Percentiles rank a stretch among this genome's conserved stretches.
Evolutionary conservation across 2,888 invertebrate species (phyloP).

Genomic region (Harpalus rufipes): DNA sequence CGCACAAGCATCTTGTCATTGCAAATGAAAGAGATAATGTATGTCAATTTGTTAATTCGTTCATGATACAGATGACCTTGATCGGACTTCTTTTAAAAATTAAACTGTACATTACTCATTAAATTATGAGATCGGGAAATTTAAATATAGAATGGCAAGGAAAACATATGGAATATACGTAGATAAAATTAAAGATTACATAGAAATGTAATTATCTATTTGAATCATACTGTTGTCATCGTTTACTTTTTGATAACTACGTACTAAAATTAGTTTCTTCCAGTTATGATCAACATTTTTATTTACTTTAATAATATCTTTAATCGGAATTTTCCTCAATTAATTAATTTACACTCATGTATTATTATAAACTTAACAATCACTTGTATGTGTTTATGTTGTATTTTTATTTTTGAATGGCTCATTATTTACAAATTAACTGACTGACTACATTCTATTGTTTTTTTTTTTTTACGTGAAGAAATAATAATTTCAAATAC

Average conservation of each 20-base stretch:
- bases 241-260: constrained; percentile 40
- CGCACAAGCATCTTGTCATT: no score
- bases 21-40: no score
- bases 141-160: not conserved
- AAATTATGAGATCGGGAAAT: not conserved
- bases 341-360: constrained; percentile 11
- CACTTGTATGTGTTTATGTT: not conserved
- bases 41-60: no score
- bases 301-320: not conserved
- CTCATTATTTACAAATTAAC: constrained; percentile 40
- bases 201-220: not conserved
- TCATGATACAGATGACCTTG: no score
- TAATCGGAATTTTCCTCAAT: not conserved
- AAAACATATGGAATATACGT: constrained; percentile 9
- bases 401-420: constrained; percentile 22
- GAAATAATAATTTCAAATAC: not conserved
- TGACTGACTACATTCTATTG: not conserved
- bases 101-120: no score
- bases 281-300: not conserved
- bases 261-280: constrained; percentile 11
- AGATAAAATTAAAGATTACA: not conserved
- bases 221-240: constrained; percentile 11
- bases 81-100: no score
- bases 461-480: not conserved
- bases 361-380: constrained; percentile 23